phyloP scores from a whole-genome alignment of 2,888 invertebrate genomes.

The Drosophila niveifrons region DNA sequence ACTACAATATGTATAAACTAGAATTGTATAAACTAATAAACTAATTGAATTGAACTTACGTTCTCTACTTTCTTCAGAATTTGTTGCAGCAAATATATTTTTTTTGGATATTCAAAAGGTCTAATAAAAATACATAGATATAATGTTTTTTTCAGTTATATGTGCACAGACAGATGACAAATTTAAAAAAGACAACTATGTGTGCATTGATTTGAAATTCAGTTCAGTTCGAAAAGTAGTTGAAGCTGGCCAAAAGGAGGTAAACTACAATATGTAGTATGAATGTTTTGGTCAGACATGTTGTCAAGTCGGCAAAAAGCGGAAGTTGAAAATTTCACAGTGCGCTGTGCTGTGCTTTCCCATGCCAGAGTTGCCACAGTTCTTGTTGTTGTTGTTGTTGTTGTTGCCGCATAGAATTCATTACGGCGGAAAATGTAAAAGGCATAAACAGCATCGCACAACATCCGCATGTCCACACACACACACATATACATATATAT shows the following conservation, averaged over 20 bases:
- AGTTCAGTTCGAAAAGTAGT: conserved; percentile 12
- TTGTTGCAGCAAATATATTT: conserved; percentile 21
- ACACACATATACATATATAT: conserved; percentile 24
- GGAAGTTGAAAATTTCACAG: conserved; percentile 79
- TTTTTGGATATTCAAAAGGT: conserved; percentile 22
- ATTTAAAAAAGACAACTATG: conserved; percentile 7
- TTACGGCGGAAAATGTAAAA: conserved; percentile 77
- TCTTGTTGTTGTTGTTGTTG: conserved; percentile 1
- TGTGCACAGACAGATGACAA: conserved; percentile 21
- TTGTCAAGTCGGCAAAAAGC: conserved; percentile 78
- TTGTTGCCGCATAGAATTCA: conserved; percentile 66
- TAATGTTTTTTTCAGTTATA: conserved; percentile 17
- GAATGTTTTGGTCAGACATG: conserved; percentile 57
- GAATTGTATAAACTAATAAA: no score
- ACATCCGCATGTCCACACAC: conserved; percentile 65
- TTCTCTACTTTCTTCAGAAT: conserved; percentile 6
- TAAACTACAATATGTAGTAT: no score
- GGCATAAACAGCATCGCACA: conserved; percentile 78
- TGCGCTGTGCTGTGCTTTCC: conserved; percentile 43
- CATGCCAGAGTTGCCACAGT: neutral
- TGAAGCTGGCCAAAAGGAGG: neutral
- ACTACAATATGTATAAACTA: neutral
- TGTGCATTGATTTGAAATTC: conserved; percentile 1
- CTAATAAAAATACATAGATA: conserved; percentile 22
- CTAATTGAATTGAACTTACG: no score